Percentiles rank a stretch among this genome's conserved stretches.
Conservation (phyloP, 2,797 vertebrate species). For the Melanogrammus aeglefinus region DNA sequence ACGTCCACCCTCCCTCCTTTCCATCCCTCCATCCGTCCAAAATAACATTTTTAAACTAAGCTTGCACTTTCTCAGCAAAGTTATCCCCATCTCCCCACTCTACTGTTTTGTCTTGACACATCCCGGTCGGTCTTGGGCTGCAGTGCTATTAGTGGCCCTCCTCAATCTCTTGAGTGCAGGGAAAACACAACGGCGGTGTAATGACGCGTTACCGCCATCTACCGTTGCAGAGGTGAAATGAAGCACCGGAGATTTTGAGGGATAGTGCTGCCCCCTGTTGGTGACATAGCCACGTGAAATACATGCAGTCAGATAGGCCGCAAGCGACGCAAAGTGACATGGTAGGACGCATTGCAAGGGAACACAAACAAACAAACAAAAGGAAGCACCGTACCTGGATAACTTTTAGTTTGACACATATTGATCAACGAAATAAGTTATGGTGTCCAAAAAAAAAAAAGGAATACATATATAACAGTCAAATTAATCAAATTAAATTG, state of each 20-base stretch:
- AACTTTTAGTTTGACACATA: neutral
- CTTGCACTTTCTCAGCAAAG: slow-evolving; percentile 13
- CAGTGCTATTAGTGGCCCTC: slow-evolving; percentile 41
- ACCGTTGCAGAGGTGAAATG: slow-evolving; percentile 11
- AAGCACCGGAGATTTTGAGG: neutral
- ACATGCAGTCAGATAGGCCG: neutral
- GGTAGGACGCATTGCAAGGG: neutral
- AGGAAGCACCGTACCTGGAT: neutral
- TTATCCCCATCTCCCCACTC: slow-evolving; percentile 7
- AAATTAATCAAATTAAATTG: neutral
- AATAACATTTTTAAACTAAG: slow-evolving; percentile 34
- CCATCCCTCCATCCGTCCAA: neutral
- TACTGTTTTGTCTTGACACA: neutral
- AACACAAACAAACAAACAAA: neutral
- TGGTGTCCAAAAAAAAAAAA: neutral
- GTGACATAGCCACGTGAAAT: neutral
- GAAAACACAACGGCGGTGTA: slow-evolving; percentile 36
- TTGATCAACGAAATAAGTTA: neutral
- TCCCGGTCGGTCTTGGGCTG: slow-evolving; percentile 34
- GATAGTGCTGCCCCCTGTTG: neutral
- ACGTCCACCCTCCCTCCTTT: neutral
- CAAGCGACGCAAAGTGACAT: neutral
- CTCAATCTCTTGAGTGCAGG: slow-evolving; percentile 36
- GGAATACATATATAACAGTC: too few species aligned
- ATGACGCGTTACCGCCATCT: slow-evolving; percentile 54